Conservation (phyloP, 92 coral and sea anemone species). For the Actinernus sp. region DNA sequence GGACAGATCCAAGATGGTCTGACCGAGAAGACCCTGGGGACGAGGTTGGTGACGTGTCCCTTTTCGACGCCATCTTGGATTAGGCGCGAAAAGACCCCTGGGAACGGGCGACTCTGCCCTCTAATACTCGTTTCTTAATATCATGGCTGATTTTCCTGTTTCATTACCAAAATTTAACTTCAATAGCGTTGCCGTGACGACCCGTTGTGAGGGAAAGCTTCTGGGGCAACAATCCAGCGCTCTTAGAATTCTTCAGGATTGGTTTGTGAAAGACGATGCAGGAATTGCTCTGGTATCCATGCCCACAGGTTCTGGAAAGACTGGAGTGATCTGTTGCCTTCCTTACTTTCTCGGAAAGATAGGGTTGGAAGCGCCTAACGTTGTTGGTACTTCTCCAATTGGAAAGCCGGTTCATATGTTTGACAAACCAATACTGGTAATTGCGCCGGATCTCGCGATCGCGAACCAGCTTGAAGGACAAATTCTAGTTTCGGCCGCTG, state of each 20-base stretch:
- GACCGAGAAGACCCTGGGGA: too few relatives aligned
- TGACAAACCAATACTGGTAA: too few relatives aligned
- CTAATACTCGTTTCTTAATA: too few relatives aligned
- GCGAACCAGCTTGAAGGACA: constrained; percentile 19
- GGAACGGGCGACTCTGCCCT: too few relatives aligned
- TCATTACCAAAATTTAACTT: neutral
- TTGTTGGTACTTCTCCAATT: neutral
- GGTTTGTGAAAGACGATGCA: neutral
- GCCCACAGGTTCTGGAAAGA: constrained; percentile 67
- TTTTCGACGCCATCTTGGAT: too few relatives aligned
- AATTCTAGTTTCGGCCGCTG: neutral
- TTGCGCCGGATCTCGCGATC: too few relatives aligned
- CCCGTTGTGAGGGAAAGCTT: neutral
- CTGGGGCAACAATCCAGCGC: constrained; percentile 25
- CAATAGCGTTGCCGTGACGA: neutral
- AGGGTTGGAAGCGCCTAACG: neutral
- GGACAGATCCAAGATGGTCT: too few relatives aligned
- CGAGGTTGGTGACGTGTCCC: too few relatives aligned
- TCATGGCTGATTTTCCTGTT: neutral
- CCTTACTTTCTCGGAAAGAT: constrained; percentile 41
- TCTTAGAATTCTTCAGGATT: neutral
- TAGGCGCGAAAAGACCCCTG: too few relatives aligned
- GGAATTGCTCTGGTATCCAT: constrained; percentile 38
- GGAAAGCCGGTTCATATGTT: too few relatives aligned
- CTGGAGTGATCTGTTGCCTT: constrained; percentile 53